A percentile compares a stretch with the other conserved stretches of the same genome.
Conservation (phyloP, 2,113 vertebrate genomes). For the Nycticryphes semicollaris region DNA sequence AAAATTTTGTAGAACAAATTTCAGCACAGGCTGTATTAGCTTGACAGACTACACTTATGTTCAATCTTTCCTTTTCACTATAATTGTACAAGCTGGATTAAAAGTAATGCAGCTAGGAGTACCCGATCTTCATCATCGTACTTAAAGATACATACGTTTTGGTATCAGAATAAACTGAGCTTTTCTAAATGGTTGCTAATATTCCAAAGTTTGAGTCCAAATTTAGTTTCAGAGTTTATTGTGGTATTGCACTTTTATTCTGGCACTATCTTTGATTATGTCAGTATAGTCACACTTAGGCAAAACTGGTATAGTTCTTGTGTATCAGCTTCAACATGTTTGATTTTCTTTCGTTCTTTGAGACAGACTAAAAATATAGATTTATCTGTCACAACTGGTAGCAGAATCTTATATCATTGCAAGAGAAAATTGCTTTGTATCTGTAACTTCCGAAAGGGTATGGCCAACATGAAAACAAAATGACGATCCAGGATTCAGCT, state of each 20-base stretch:
- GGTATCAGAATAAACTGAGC: background rate
- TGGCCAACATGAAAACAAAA: conserved; percentile 36
- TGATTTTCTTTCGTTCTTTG: conserved; percentile 23
- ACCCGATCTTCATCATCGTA: background rate
- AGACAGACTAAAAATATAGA: background rate
- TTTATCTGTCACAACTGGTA: background rate
- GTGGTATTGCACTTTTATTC: background rate
- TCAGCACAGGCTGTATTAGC: background rate
- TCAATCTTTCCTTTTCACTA: background rate
- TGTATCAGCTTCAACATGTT: background rate
- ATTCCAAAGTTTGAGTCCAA: background rate
- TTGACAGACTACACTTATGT: background rate
- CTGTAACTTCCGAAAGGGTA: conserved; percentile 27
- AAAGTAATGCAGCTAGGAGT: background rate
- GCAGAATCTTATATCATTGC: background rate
- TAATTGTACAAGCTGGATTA: background rate
- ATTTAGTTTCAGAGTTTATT: background rate
- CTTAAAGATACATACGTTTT: background rate
- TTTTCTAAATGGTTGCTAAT: background rate
- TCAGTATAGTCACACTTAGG: background rate
- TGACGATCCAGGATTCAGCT: conserved; percentile 31
- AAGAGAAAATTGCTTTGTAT: background rate
- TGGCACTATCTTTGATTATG: background rate
- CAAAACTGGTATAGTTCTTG: background rate
- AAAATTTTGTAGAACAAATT: background rate